phyloP scores from a whole-genome alignment of 2,113 vertebrate genomes.

The Xenopus borealis region DNA sequence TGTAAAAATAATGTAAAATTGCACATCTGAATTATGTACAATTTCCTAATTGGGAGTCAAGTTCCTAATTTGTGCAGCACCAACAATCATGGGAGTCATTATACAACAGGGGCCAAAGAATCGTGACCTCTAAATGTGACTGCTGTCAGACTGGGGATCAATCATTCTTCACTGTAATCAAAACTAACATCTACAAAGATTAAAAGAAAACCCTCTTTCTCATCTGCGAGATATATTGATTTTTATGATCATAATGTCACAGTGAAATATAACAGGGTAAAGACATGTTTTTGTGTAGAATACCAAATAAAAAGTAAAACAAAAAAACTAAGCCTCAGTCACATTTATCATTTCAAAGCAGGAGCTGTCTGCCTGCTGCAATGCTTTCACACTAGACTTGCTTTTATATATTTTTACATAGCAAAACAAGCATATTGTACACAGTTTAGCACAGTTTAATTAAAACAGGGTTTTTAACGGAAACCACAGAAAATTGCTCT shows the following conservation, averaged over 20 bases:
- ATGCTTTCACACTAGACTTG: background rate
- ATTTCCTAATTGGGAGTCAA: constrained; percentile 31
- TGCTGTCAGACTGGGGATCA: constrained; percentile 26
- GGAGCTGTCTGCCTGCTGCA: constrained; percentile 1
- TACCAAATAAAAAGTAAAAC: constrained; percentile 27
- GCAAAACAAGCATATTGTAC: background rate
- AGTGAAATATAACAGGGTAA: constrained; percentile 38
- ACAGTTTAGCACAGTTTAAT: too few species aligned
- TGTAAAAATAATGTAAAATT: constrained; percentile 17
- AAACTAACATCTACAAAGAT: constrained; percentile 39
- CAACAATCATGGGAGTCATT: constrained; percentile 25
- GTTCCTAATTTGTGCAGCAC: constrained; percentile 32
- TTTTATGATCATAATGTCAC: constrained; percentile 44
- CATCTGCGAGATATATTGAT: constrained; percentile 36
- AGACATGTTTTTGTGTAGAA: constrained; percentile 35
- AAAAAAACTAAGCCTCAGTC: background rate
- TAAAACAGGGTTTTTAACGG: too few species aligned
- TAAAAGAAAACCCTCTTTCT: constrained; percentile 37
- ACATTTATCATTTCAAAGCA: constrained; percentile 30
- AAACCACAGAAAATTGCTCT: too few species aligned
- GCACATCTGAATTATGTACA: constrained; percentile 5
- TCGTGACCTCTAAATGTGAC: constrained; percentile 28
- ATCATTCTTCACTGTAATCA: constrained; percentile 41
- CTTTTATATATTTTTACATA: background rate
- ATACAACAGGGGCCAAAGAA: constrained; percentile 28